Percentiles rank a stretch among this genome's conserved stretches.
Conservation (phyloP, 2,888 invertebrate genomes). For the Fissipunctia ypsillon region DNA sequence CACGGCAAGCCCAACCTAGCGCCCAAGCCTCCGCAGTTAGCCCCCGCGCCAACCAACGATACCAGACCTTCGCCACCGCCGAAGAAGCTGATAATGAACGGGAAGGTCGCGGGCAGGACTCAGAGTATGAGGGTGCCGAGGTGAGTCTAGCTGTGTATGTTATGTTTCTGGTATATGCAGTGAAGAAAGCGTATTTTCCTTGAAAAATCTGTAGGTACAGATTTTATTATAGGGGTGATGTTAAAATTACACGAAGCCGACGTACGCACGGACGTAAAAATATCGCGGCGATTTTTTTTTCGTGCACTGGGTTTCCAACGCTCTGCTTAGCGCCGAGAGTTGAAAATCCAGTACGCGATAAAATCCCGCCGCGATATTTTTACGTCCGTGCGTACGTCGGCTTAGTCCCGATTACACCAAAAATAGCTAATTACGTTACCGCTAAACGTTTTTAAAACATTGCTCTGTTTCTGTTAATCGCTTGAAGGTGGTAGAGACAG, state of each 20-base stretch:
- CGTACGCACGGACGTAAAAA: too few species aligned
- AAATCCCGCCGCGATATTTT: too few species aligned
- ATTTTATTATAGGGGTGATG: not conserved
- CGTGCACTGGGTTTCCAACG: too few species aligned
- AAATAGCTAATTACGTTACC: not conserved
- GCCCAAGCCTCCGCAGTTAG: constrained; percentile 93
- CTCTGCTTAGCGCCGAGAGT: too few species aligned
- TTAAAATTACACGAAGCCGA: not conserved
- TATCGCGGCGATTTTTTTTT: too few species aligned
- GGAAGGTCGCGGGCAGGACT: constrained; percentile 92
- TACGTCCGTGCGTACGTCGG: too few species aligned
- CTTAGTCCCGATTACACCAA: not conserved
- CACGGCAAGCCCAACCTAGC: constrained; percentile 96
- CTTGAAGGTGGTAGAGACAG: not conserved
- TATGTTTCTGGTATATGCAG: not conserved
- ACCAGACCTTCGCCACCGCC: constrained; percentile 92
- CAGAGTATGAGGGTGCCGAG: constrained; percentile 96
- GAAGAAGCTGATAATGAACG: constrained; percentile 91
- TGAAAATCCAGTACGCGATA: too few species aligned
- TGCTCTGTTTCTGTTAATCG: not conserved
- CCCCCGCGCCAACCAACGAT: constrained; percentile 85
- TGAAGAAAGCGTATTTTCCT: not conserved
- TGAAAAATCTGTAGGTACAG: not conserved
- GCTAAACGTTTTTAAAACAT: not conserved
- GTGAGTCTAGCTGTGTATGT: constrained; percentile 73